These are phyloP conservation scores for Characodon lateralis DNA, from an alignment of 2,797 vertebrate species.

Conservation along the genomic window DNA sequence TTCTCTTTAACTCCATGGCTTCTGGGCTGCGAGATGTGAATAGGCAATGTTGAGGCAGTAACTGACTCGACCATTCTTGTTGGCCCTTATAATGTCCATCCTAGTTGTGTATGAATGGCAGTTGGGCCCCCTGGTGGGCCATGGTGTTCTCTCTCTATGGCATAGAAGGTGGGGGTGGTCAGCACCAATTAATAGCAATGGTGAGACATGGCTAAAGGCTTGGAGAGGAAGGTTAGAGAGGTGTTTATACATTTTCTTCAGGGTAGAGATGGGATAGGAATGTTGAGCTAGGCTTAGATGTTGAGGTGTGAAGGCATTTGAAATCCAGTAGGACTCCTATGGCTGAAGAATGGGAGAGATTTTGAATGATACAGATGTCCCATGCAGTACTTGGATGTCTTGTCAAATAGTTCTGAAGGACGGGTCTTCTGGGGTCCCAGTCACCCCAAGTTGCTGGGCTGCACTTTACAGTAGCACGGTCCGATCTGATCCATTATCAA, in stretches of 20 bases:
- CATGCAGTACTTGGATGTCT: not conserved
- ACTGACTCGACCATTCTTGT: not conserved
- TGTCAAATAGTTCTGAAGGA: not conserved
- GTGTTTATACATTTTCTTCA: not conserved
- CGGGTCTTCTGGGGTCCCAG: not conserved
- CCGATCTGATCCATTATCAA: conserved; percentile 1
- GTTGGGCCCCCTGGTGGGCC: not conserved
- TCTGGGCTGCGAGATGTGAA: not conserved
- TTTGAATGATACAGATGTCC: not conserved
- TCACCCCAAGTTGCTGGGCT: not conserved
- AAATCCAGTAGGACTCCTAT: not conserved
- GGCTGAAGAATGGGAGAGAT: not conserved
- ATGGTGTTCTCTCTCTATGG: not conserved
- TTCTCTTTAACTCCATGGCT: not conserved
- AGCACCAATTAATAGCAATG: not conserved
- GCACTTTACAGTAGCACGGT: not conserved
- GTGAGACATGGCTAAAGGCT: not conserved
- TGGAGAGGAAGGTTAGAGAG: not conserved
- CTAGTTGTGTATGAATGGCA: not conserved
- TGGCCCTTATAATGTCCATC: conserved; percentile 2
- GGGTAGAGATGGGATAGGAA: not conserved
- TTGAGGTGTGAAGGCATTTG: not conserved
- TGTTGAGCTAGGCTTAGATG: not conserved
- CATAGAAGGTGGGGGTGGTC: not conserved
- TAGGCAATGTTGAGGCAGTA: not conserved